Evolutionary conservation across 2,113 vertebrate species (phyloP).

Genomic region (Loxodonta africana): DNA sequence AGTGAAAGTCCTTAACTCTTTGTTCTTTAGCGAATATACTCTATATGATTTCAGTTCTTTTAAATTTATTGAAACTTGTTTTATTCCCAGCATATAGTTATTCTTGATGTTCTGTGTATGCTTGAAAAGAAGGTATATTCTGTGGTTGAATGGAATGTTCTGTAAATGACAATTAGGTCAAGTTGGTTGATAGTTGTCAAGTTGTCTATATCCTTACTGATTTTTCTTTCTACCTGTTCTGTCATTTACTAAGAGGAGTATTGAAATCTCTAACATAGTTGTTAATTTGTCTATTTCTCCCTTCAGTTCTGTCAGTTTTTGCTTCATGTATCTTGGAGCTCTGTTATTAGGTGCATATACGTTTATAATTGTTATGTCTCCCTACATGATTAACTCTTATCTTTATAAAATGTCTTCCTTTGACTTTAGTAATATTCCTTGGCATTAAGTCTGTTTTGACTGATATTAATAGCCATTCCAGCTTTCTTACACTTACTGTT

Average conservation of each 20-base stretch:
- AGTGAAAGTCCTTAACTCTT: not conserved
- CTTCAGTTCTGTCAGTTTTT: not conserved
- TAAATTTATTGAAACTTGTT: slow-evolving; percentile 4
- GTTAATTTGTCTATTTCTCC: not conserved
- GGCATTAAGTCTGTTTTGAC: slow-evolving; percentile 53
- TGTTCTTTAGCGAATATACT: slow-evolving; percentile 42
- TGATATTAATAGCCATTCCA: not conserved
- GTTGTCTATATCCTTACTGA: not conserved
- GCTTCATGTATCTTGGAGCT: slow-evolving; percentile 10
- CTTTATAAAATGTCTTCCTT: slow-evolving; percentile 17
- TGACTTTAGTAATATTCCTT: slow-evolving; percentile 4
- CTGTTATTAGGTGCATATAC: not conserved
- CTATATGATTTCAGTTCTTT: not conserved
- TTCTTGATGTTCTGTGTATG: not conserved
- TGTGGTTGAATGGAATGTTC: slow-evolving; percentile 24
- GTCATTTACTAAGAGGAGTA: slow-evolving; percentile 13
- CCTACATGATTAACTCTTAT: not conserved
- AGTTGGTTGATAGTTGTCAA: not conserved
- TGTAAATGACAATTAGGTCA: slow-evolving; percentile 26
- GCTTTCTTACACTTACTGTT: not conserved
- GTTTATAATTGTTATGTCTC: not conserved
- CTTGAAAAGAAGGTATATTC: slow-evolving; percentile 10
- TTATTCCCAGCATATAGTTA: slow-evolving; percentile 4
- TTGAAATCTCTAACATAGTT: not conserved
- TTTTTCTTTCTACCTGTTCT: slow-evolving; percentile 8